These are phyloP conservation scores for Candidula unifasciata DNA, from an alignment of 2,888 invertebrate genomes.

Conservation along the genomic window DNA sequence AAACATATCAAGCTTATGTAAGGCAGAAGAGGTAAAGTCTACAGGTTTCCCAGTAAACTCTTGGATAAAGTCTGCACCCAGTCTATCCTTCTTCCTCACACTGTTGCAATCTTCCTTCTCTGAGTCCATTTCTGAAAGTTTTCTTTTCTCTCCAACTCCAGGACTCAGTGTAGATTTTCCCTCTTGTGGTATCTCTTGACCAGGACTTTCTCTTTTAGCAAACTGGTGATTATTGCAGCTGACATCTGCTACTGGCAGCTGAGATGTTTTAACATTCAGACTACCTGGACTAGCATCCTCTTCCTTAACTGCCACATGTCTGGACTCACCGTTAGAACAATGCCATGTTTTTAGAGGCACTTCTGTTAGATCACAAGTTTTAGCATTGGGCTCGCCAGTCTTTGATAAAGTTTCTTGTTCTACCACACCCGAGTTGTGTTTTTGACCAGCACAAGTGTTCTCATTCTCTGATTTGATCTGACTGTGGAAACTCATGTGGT, in stretches of 20 bases:
- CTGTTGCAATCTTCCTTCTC: neutral
- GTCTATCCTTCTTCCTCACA: slow-evolving; percentile 13
- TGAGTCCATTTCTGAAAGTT: slow-evolving; percentile 10
- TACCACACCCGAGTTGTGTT: neutral
- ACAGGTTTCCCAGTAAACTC: slow-evolving; percentile 21
- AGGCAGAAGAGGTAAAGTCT: slow-evolving; percentile 50
- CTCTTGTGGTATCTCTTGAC: slow-evolving; percentile 11
- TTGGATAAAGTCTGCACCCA: neutral
- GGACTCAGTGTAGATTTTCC: slow-evolving; percentile 3
- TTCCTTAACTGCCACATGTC: neutral
- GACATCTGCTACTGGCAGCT: neutral
- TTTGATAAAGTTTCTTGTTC: neutral
- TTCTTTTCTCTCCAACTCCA: slow-evolving; percentile 24
- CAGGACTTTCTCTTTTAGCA: slow-evolving; percentile 51
- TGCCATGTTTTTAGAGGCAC: slow-evolving; percentile 51
- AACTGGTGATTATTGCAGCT: slow-evolving; percentile 7
- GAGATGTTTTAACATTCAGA: neutral
- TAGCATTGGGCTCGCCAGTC: slow-evolving; percentile 23
- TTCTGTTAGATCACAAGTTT: slow-evolving; percentile 49
- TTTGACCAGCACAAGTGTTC: slow-evolving; percentile 1
- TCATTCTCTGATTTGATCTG: slow-evolving; percentile 33
- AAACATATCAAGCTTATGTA: slow-evolving; percentile 51
- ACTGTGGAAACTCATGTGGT: neutral
- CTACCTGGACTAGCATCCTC: neutral
- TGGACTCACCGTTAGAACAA: slow-evolving; percentile 26